Evolutionary conservation across 2,888 invertebrate species (phyloP).

Genomic region (Cryptocheilus praepositus): DNA sequence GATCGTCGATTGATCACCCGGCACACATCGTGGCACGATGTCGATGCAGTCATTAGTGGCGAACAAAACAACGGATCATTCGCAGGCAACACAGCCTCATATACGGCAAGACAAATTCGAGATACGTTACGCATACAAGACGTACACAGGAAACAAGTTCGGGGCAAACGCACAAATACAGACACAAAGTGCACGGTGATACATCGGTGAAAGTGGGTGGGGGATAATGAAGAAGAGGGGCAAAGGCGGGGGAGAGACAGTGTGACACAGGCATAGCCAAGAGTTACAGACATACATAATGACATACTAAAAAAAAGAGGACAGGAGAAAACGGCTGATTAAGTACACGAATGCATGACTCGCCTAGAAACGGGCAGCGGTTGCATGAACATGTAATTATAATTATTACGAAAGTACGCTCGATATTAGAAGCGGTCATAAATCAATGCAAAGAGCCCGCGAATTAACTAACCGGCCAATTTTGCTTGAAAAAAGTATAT

Average conservation of each 20-base stretch:
- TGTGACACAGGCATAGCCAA: slow-evolving; percentile 18
- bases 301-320: slow-evolving; percentile 25
- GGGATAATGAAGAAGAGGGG: neutral
- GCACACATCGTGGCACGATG: slow-evolving; percentile 2
- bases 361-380: slow-evolving; percentile 35
- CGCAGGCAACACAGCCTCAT: slow-evolving; percentile 54
- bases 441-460: slow-evolving; percentile 44
- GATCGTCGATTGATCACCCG: neutral
- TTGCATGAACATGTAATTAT: slow-evolving; percentile 39
- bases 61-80: slow-evolving; percentile 54
- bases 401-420: slow-evolving; percentile 30
- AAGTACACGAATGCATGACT: slow-evolving; percentile 37
- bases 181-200: too few species aligned
- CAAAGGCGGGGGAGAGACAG: neutral
- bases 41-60: slow-evolving; percentile 48
- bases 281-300: slow-evolving; percentile 8
- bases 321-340: slow-evolving; percentile 32
- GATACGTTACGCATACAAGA: slow-evolving; percentile 37
- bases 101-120: slow-evolving; percentile 53
- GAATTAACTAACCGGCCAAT: slow-evolving; percentile 42
- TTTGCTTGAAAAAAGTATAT: slow-evolving; percentile 26
- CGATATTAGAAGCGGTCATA: slow-evolving; percentile 43
- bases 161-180: neutral
- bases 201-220: neutral
- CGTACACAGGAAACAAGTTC: slow-evolving; percentile 7